phyloP scores from a whole-genome alignment of 2,797 vertebrate genomes.

The Florisuga fusca region DNA sequence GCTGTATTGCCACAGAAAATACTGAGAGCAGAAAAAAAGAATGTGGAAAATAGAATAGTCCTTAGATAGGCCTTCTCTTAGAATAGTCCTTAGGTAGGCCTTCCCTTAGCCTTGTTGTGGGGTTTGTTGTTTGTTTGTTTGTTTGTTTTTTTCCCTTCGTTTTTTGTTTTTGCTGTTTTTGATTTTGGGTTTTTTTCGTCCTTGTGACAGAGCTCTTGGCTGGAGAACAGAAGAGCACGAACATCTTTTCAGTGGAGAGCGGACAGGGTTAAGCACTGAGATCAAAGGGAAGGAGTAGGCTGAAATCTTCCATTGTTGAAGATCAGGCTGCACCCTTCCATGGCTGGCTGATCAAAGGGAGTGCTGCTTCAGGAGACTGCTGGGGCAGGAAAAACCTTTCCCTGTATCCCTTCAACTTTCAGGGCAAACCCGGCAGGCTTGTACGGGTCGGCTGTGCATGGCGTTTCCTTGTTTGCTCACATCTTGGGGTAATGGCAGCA shows the following conservation, averaged over 20 bases:
- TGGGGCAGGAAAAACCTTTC: not conserved
- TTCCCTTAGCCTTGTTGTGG: not conserved
- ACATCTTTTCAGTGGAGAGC: not conserved
- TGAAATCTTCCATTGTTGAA: not conserved
- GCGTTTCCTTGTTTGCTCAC: not conserved
- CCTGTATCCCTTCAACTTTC: not conserved
- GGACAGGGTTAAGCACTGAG: not conserved
- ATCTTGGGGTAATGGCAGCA: not conserved
- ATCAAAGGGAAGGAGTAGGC: not conserved
- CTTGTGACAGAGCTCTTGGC: not conserved
- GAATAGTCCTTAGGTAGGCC: not conserved
- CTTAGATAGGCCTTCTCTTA: not conserved
- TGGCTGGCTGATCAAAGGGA: not conserved
- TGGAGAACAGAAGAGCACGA: not conserved
- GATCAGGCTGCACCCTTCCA: not conserved
- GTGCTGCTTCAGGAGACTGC: not conserved
- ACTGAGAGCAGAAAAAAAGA: not conserved
- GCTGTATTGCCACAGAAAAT: not conserved
- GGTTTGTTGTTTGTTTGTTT: too few species aligned
- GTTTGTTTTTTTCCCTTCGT: not conserved
- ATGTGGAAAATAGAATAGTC: fast-evolving
- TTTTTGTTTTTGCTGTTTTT: not conserved
- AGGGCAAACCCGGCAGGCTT: not conserved
- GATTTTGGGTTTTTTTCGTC: too few species aligned
- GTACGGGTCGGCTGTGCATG: fast-evolving